phyloP scores from a whole-genome alignment of 2,888 invertebrate genomes.

The Cristatella mucedo region DNA sequence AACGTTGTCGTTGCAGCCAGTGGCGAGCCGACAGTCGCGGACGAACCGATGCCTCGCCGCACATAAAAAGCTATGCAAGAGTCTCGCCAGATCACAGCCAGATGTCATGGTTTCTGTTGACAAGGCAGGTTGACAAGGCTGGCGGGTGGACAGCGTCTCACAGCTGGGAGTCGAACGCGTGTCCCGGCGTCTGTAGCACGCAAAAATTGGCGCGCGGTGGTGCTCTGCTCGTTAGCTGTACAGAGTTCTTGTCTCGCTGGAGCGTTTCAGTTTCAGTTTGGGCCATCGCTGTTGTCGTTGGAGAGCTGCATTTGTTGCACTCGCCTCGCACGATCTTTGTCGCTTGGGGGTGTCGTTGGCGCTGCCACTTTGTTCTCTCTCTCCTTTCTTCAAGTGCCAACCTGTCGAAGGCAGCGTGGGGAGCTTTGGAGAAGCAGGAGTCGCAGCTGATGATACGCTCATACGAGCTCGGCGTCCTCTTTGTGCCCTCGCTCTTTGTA shows the following conservation, averaged over 20 bases:
- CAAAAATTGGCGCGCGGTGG: too few relatives aligned
- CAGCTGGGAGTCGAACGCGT: too few relatives aligned
- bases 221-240: too few relatives aligned
- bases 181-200: too few relatives aligned
- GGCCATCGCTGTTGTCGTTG: too few relatives aligned
- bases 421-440: conserved; percentile 49
- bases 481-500: conserved; percentile 50
- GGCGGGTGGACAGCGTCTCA: too few relatives aligned
- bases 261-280: too few relatives aligned
- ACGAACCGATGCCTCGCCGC: conserved; percentile 75
- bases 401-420: conserved; percentile 94
- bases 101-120: conserved; percentile 67
- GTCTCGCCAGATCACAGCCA: conserved; percentile 49
- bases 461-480: conserved; percentile 77
- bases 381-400: conserved; percentile 55
- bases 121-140: conserved; percentile 41
- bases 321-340: too few relatives aligned
- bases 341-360: too few relatives aligned
- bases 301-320: too few relatives aligned
- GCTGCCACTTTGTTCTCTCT: background rate
- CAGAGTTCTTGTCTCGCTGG: too few relatives aligned
- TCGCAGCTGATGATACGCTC: conserved; percentile 52
- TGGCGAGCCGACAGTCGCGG: conserved; percentile 60
- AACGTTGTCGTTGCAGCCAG: conserved; percentile 45
- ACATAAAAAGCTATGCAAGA: conserved; percentile 77